Percentiles rank a stretch among this genome's conserved stretches.
Evolutionary conservation across 2,888 invertebrate species (phyloP).

Genomic region (Tinea pellionella): DNA sequence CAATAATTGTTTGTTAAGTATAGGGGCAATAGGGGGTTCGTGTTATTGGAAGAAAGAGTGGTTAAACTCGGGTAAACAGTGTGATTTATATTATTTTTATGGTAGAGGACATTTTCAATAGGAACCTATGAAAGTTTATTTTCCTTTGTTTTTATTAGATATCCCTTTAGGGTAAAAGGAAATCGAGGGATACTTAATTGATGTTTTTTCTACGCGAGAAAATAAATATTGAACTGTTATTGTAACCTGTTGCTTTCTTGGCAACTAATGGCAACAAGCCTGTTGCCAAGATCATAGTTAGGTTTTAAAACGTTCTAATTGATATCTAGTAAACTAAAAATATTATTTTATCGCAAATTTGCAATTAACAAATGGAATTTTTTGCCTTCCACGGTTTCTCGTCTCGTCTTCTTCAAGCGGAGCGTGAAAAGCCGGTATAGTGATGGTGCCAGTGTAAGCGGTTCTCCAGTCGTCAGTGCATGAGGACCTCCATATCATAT

Average conservation of each 20-base stretch:
- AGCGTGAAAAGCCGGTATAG: too few relatives aligned
- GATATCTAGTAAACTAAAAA: too few relatives aligned
- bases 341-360: too few relatives aligned
- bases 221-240: background rate
- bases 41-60: conserved; percentile 4
- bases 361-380: too few relatives aligned
- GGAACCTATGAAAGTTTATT: background rate
- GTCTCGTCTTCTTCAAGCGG: too few relatives aligned
- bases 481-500: too few relatives aligned
- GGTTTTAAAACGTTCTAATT: too few relatives aligned
- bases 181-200: background rate
- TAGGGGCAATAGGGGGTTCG: background rate
- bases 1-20: background rate
- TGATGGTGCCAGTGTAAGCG: too few relatives aligned
- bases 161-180: background rate
- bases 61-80: background rate
- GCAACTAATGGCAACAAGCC: too few relatives aligned
- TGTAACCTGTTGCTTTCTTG: background rate
- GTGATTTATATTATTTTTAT: conserved; percentile 8
- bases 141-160: conserved; percentile 2
- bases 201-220: background rate
- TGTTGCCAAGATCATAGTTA: too few relatives aligned
- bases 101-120: background rate
- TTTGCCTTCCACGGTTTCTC: too few relatives aligned
- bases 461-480: too few relatives aligned